phyloP scores from a whole-genome alignment of 2,888 invertebrate species.

The Ashinkailepas kermadecensis region DNA sequence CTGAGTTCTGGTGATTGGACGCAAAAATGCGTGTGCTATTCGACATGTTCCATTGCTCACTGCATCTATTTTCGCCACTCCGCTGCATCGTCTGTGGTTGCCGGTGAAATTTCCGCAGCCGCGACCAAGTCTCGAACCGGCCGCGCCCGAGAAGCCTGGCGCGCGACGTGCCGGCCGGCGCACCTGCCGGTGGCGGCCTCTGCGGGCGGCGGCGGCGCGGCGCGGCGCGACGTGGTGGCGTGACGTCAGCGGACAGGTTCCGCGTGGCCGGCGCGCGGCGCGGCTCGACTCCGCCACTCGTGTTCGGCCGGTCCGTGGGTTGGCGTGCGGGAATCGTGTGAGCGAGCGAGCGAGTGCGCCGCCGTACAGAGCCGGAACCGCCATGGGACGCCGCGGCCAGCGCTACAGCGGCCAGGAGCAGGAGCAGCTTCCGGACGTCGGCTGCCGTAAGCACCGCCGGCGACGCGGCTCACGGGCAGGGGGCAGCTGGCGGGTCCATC shows the following conservation, averaged over 20 bases:
- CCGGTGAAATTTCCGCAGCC: too few species aligned
- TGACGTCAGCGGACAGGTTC: slow-evolving; percentile 12
- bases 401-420: neutral
- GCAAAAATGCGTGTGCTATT: too few species aligned
- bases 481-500: neutral
- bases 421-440: slow-evolving; percentile 10
- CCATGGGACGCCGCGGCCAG: slow-evolving; percentile 1
- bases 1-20: too few species aligned
- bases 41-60: neutral
- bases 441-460: neutral
- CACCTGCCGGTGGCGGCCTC: slow-evolving; percentile 3
- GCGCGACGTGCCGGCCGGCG: neutral
- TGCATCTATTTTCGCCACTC: neutral
- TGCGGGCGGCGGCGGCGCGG: neutral
- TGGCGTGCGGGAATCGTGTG: neutral
- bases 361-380: neutral
- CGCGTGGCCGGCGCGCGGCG: slow-evolving; percentile 9
- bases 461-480: neutral
- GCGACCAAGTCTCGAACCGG: neutral
- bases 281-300: neutral
- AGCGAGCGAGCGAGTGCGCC: neutral
- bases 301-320: neutral
- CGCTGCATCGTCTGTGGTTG: neutral
- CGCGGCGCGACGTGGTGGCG: neutral
- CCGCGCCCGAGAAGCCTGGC: neutral